Percentiles rank a stretch among this genome's conserved stretches.
Conservation (phyloP, 2,113 vertebrate species). For the Platichthys flesus region DNA sequence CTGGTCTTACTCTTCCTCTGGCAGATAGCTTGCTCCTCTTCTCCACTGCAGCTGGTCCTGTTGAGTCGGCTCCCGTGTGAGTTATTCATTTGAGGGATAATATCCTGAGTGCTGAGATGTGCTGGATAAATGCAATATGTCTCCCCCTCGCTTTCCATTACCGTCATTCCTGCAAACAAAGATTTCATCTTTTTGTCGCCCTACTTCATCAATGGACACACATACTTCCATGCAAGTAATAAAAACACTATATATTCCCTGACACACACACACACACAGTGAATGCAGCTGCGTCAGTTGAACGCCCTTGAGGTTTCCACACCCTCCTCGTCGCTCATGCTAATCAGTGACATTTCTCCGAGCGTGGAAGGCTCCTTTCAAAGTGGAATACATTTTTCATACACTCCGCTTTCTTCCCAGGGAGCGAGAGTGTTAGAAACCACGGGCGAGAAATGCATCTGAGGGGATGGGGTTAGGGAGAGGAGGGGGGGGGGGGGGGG, state of each 20-base stretch:
- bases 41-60: constrained; percentile 8
- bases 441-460: neutral
- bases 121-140: neutral
- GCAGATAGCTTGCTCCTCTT: constrained; percentile 20
- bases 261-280: neutral
- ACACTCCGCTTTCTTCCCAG: neutral
- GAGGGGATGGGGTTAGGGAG: neutral
- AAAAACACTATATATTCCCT: neutral
- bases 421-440: neutral
- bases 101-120: neutral
- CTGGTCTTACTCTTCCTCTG: constrained; percentile 19
- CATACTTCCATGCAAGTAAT: neutral
- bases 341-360: neutral
- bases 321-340: neutral
- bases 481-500: too few relatives aligned
- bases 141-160: neutral
- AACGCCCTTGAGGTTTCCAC: neutral
- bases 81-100: constrained; percentile 13
- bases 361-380: neutral
- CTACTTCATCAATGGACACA: neutral
- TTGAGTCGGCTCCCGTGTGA: neutral
- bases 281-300: neutral
- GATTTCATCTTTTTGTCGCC: neutral
- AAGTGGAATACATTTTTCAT: neutral
- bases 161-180: neutral